Base-by-base conservation (phyloP, 2,888 invertebrate genomes). In the Philopedon plagiatum region DNA sequence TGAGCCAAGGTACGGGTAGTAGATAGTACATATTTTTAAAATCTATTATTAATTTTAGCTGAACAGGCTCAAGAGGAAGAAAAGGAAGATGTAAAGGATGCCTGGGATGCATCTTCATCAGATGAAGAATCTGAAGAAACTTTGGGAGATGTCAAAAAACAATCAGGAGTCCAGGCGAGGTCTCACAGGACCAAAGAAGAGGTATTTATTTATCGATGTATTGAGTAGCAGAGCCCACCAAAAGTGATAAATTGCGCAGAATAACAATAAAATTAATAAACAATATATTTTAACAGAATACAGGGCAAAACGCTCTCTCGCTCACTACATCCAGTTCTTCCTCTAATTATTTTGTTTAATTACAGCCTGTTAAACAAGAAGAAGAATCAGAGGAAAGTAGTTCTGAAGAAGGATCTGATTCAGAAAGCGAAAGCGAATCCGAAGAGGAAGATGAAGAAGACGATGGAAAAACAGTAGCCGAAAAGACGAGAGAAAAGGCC, bases 401-500 rank as follows among this genome's bases (percentile, higher is more conserved):
- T 71, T 76, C 78, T 32, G 76, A 81, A 69, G 79, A 78, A 66
- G 77, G 81, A 73, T 75, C 83, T 56, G 80, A 81, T 66, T 86
- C 79, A 9, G 80, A 77, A 80, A 77, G 77, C 78, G 79, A 78
- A 9, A 88, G 85, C 5, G 86, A 85, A 21, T 86, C 82, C 37
- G 86, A 85, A 8, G 91, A 85, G 13, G 83, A 84, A 0, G 87
- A 91, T 18, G 90, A 90, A 11, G 90, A 89, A 0, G 89, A 89
- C 8, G 92, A 92, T 37, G 90, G 89, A 80, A 89, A 91, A 84
- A 92, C 93, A 0, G 93, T 93, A 80, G 92, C 92, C 0, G 93
- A 94, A 80, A 92, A 91, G 77, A 91, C 92, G 75, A 90, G 92
- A 62, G 92, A 95, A 80, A 87, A 90, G 71, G 92, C 93, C 1